A percentile compares a stretch with the other conserved stretches of the same genome.
These are phyloP conservation scores for Pachyseris speciosa DNA, from an alignment of 64 coral and sea anemone species.

Conservation along the genomic window DNA sequence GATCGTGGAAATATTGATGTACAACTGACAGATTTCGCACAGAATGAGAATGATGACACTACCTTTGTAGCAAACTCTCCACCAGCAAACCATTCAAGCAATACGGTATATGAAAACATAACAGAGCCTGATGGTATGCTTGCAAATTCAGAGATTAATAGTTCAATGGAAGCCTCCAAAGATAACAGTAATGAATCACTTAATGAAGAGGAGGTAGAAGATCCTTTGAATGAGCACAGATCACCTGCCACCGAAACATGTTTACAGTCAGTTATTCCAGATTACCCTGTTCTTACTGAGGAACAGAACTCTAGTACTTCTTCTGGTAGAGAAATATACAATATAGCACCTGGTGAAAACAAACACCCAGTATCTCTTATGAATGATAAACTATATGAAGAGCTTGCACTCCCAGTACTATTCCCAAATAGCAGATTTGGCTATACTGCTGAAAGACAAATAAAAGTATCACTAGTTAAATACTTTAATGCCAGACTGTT, in stretches of 20 bases:
- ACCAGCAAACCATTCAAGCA: neutral
- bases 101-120: slow-evolving; percentile 7
- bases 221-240: too few relatives aligned
- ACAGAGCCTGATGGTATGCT: neutral
- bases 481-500: slow-evolving; percentile 54
- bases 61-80: slow-evolving; percentile 9
- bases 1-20: slow-evolving; percentile 28
- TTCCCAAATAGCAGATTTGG: slow-evolving; percentile 70
- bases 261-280: slow-evolving; percentile 49
- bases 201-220: too few relatives aligned
- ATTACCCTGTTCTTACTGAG: slow-evolving; percentile 19
- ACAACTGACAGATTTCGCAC: neutral
- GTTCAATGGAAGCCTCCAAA: slow-evolving; percentile 37
- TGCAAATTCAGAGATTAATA: slow-evolving; percentile 27
- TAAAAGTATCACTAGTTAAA: slow-evolving; percentile 49
- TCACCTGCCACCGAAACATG: slow-evolving; percentile 49
- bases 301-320: slow-evolving; percentile 1
- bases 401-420: slow-evolving; percentile 63
- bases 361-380: slow-evolving; percentile 37
- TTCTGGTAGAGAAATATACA: slow-evolving; percentile 39
- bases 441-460: slow-evolving; percentile 44
- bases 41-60: slow-evolving; percentile 8
- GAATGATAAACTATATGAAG: slow-evolving; percentile 66
- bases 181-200: too few relatives aligned
- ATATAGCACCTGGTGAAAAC: slow-evolving; percentile 55